Evolutionary conservation across 2,888 invertebrate genomes (phyloP).

Genomic region (Abscondita cerata): DNA sequence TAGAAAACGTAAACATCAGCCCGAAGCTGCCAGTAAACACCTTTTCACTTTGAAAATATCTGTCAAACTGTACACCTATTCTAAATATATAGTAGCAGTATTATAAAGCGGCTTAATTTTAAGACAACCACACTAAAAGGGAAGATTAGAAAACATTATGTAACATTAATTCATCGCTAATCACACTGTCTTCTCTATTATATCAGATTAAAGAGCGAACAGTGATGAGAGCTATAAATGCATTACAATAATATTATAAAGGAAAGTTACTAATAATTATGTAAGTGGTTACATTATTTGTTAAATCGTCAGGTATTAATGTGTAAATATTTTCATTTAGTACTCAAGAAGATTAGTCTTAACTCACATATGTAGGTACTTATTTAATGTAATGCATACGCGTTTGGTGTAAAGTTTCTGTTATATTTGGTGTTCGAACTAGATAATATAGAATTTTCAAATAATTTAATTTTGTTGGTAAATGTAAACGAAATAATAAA

Average conservation of each 20-base stretch:
- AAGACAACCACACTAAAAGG: constrained; percentile 32
- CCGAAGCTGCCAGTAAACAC: constrained; percentile 29
- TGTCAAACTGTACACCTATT: constrained; percentile 29
- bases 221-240: not conserved
- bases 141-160: constrained; percentile 33
- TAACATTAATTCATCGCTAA: constrained; percentile 35
- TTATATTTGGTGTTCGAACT: too few relatives aligned
- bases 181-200: constrained; percentile 32
- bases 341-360: too few relatives aligned
- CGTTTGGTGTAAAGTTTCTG: too few relatives aligned
- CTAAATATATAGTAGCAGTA: constrained; percentile 10
- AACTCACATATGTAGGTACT: too few relatives aligned
- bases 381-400: too few relatives aligned
- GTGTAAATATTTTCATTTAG: too few relatives aligned
- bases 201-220: constrained; percentile 21
- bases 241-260: not conserved
- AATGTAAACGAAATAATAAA: too few relatives aligned
- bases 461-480: too few relatives aligned
- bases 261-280: not conserved
- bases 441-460: too few relatives aligned
- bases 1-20: constrained; percentile 29
- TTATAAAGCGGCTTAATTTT: constrained; percentile 26
- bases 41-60: constrained; percentile 25
- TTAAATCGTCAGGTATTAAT: too few relatives aligned
- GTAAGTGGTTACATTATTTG: too few relatives aligned